These are phyloP conservation scores for Lutraria lutraria DNA, from an alignment of 2,888 invertebrate genomes.

Conservation along the genomic window DNA sequence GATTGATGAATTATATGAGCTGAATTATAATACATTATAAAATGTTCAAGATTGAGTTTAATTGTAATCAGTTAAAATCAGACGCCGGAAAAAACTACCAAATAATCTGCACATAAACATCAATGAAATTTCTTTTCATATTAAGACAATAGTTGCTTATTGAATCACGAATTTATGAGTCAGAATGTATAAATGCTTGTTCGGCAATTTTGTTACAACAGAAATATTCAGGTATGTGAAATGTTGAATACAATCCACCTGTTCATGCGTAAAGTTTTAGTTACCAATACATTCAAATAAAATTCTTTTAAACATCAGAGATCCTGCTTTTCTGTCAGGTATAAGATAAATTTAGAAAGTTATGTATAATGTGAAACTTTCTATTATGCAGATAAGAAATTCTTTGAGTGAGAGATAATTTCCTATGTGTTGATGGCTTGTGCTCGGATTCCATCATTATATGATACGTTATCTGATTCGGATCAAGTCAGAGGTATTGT, in stretches of 20 bases:
- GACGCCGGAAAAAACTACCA: too few relatives aligned
- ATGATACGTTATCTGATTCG: background rate
- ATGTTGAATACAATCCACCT: conserved; percentile 10
- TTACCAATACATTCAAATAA: background rate
- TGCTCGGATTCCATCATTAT: background rate
- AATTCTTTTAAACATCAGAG: background rate
- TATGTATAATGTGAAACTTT: background rate
- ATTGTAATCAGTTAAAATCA: too few relatives aligned
- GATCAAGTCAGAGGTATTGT: background rate
- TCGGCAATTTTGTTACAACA: conserved; percentile 2
- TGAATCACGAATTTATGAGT: background rate
- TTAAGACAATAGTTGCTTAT: too few relatives aligned
- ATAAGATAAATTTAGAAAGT: background rate
- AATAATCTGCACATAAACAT: too few relatives aligned
- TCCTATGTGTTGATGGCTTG: background rate
- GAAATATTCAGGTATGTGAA: background rate
- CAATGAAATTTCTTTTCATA: too few relatives aligned
- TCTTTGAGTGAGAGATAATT: conserved; percentile 16
- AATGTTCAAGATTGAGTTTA: too few relatives aligned
- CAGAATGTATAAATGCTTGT: conserved; percentile 5
- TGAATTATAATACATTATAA: too few relatives aligned
- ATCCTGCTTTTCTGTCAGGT: background rate
- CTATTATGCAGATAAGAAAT: background rate
- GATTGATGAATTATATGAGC: too few relatives aligned
- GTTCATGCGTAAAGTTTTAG: conserved; percentile 15